Evolutionary conservation across 2,888 invertebrate genomes (phyloP).

Genomic region (Drosophila siamana): DNA sequence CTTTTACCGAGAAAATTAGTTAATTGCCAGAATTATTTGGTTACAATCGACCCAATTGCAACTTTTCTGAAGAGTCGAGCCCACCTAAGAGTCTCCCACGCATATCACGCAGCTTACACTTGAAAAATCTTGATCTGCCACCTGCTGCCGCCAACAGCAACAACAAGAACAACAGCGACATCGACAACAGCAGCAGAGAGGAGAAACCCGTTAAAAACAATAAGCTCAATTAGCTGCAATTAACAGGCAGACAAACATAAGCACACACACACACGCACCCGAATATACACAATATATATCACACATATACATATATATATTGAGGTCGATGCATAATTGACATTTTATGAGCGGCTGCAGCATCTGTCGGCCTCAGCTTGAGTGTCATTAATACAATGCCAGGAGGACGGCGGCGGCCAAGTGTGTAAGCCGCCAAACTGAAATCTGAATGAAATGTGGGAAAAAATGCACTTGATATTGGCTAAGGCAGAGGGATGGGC

Average conservation of each 20-base stretch:
- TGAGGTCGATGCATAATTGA: slow-evolving; percentile 60
- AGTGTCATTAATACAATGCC: slow-evolving; percentile 62
- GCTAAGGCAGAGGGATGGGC: background rate
- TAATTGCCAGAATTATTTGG: background rate
- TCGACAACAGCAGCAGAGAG: too few relatives aligned
- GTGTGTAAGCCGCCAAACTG: slow-evolving; percentile 55
- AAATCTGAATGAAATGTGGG: slow-evolving; percentile 64
- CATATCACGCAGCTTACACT: slow-evolving; percentile 54
- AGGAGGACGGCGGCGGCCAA: slow-evolving; percentile 34
- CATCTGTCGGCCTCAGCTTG: slow-evolving; percentile 57
- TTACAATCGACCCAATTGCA: background rate
- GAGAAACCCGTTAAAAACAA: slow-evolving; percentile 69
- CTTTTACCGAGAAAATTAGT: background rate
- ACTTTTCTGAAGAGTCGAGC: slow-evolving; percentile 1
- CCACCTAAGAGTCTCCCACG: slow-evolving; percentile 69
- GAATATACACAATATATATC: background rate
- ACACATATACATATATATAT: slow-evolving; percentile 4
- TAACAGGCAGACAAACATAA: slow-evolving; percentile 45
- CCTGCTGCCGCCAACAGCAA: slow-evolving; percentile 43
- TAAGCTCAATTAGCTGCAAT: slow-evolving; percentile 75
- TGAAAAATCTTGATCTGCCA: slow-evolving; percentile 42
- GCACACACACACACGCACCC: slow-evolving; percentile 14
- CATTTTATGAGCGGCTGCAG: slow-evolving; percentile 72
- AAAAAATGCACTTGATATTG: slow-evolving; percentile 45
- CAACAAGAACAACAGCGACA: too few relatives aligned